These are phyloP conservation scores for Silurus asotus DNA, from an alignment of 2,113 vertebrate species.

Conservation along the genomic window DNA sequence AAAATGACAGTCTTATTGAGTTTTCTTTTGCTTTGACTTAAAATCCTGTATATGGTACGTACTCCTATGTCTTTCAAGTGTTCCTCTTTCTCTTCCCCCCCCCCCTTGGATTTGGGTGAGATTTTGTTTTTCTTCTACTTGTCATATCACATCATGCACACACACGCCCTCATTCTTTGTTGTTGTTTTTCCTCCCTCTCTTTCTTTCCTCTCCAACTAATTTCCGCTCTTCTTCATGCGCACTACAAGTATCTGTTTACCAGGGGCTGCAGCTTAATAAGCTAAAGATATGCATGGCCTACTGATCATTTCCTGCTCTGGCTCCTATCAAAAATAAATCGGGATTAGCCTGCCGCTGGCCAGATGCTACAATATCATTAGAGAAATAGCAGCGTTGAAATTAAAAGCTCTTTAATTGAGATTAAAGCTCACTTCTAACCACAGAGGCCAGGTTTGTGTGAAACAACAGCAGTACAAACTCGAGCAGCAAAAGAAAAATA, in stretches of 20 bases:
- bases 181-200: background rate
- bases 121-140: background rate
- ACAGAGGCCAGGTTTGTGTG: background rate
- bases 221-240: slow-evolving; percentile 28
- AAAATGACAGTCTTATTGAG: slow-evolving; percentile 10
- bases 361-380: slow-evolving; percentile 26
- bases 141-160: background rate
- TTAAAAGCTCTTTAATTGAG: slow-evolving; percentile 36
- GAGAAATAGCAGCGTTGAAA: slow-evolving; percentile 31
- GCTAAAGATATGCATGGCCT: slow-evolving; percentile 50
- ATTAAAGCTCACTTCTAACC: slow-evolving; percentile 8
- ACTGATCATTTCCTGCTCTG: slow-evolving; percentile 49
- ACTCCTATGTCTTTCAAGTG: background rate
- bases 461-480: background rate
- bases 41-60: background rate
- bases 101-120: background rate
- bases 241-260: slow-evolving; percentile 45
- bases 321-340: slow-evolving; percentile 48
- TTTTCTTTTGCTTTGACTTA: slow-evolving; percentile 1
- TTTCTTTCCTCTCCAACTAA: slow-evolving; percentile 17
- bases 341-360: slow-evolving; percentile 28
- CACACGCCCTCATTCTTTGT: slow-evolving; percentile 1
- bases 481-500: background rate
- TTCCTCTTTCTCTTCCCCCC: background rate
- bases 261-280: slow-evolving; percentile 41